A percentile compares a stretch with the other conserved stretches of the same genome.
Conservation (phyloP, 2,888 invertebrate genomes). For the Yponomeuta plumbellus region DNA sequence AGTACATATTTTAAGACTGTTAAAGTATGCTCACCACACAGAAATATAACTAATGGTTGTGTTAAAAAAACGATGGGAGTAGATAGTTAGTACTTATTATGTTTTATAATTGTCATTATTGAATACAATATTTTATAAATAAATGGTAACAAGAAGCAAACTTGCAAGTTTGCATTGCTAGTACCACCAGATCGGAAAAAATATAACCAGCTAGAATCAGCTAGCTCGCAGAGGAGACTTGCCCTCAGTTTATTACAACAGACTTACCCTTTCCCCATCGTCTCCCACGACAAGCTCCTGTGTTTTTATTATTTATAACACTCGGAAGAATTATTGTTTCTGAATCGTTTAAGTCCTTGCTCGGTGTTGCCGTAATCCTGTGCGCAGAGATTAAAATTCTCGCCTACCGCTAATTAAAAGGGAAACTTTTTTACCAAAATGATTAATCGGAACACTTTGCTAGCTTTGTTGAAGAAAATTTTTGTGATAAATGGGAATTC, state of each 20-base stretch:
- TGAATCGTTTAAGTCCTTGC: constrained; percentile 75
- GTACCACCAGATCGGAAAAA: no score
- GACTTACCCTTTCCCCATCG: constrained; percentile 8
- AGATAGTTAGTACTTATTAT: no score
- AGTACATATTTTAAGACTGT: constrained; percentile 38
- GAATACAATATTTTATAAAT: no score
- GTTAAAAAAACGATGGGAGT: background rate
- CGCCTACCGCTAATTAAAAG: constrained; percentile 67
- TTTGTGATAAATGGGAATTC: constrained; percentile 6
- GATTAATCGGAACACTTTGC: constrained; percentile 53
- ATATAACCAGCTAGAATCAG: background rate
- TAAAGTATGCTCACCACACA: constrained; percentile 1
- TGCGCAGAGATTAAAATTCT: constrained; percentile 63
- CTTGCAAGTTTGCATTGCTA: no score
- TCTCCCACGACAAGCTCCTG: constrained; percentile 21
- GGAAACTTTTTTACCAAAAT: constrained; percentile 62
- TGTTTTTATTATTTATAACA: constrained; percentile 71
- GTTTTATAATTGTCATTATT: no score
- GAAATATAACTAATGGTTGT: background rate
- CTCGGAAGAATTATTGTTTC: constrained; percentile 72
- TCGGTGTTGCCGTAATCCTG: constrained; percentile 63
- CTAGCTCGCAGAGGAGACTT: background rate
- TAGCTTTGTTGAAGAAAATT: constrained; percentile 23
- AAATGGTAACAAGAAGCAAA: no score
- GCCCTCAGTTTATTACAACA: background rate